These are phyloP conservation scores for Borostomias antarcticus DNA, from an alignment of 2,797 vertebrate species.

Conservation along the genomic window DNA sequence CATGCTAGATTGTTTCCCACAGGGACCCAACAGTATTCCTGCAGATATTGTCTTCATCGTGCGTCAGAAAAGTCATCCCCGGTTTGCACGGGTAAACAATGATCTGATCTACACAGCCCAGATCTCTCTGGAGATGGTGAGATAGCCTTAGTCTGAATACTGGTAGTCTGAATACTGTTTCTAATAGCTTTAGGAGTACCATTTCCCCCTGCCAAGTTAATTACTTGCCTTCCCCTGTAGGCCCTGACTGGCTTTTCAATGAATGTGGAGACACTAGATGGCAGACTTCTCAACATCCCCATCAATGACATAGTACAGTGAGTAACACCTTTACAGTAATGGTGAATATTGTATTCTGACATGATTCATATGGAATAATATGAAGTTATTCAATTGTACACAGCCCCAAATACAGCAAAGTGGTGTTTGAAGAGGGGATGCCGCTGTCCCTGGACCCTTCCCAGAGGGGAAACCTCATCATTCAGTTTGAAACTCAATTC, in stretches of 20 bases:
- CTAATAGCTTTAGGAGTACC: background rate
- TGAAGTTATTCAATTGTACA: background rate
- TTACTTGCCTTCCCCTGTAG: constrained; percentile 64
- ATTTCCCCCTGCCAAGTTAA: background rate
- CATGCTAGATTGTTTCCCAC: constrained; percentile 29
- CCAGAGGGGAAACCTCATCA: constrained; percentile 84
- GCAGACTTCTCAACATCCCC: constrained; percentile 86
- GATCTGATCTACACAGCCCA: constrained; percentile 78
- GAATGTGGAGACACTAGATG: constrained; percentile 87
- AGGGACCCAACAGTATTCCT: constrained; percentile 91
- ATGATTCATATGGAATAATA: background rate
- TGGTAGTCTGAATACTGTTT: too few species aligned
- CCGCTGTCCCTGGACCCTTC: constrained; percentile 73
- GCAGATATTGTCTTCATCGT: constrained; percentile 92
- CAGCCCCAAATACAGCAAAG: constrained; percentile 87
- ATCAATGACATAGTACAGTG: constrained; percentile 93
- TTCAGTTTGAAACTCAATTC: constrained; percentile 86
- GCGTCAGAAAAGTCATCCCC: constrained; percentile 84
- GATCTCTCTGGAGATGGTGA: constrained; percentile 88
- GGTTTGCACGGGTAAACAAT: constrained; percentile 77
- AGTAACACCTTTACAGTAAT: constrained; percentile 58
- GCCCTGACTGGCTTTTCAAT: constrained; percentile 88
- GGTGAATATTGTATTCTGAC: background rate
- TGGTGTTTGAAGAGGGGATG: constrained; percentile 90
- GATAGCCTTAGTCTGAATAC: constrained; percentile 6